Evolutionary conservation across 2,888 invertebrate genomes (phyloP).

Genomic region (Cephonodes hylas): DNA sequence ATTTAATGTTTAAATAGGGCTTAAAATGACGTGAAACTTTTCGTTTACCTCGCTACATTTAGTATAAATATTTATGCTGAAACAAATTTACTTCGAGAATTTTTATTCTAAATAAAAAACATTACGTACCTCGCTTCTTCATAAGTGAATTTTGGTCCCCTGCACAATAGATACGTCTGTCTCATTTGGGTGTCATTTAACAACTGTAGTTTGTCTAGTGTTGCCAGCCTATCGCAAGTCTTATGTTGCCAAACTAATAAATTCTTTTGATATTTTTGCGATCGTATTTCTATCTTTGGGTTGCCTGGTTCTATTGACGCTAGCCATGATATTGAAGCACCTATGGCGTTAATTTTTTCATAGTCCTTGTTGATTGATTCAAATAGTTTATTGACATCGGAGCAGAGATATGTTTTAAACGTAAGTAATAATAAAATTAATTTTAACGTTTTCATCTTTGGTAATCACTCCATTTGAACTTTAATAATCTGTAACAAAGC

Average conservation of each 20-base stretch:
- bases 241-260: conserved; percentile 54
- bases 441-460: conserved; percentile 17
- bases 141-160: conserved; percentile 81
- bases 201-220: conserved; percentile 38
- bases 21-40: no score
- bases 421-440: conserved; percentile 20
- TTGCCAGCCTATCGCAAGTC: conserved; percentile 46
- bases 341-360: conserved; percentile 50
- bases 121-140: conserved; percentile 78
- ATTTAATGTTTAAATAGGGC: no score
- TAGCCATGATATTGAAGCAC: conserved; percentile 66
- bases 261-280: conserved; percentile 48
- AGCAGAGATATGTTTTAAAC: conserved; percentile 27
- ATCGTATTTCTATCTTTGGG: conserved; percentile 37
- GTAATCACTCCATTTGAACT: neutral
- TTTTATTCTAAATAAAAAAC: no score
- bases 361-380: conserved; percentile 53
- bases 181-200: conserved; percentile 65
- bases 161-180: conserved; percentile 82
- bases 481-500: neutral
- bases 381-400: conserved; percentile 42
- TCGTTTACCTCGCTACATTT: no score
- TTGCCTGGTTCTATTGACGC: conserved; percentile 52
- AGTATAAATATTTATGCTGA: no score
- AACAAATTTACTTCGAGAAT: no score